Conservation (phyloP, 2,888 invertebrate genomes). For the Diadegma fenestrale region DNA sequence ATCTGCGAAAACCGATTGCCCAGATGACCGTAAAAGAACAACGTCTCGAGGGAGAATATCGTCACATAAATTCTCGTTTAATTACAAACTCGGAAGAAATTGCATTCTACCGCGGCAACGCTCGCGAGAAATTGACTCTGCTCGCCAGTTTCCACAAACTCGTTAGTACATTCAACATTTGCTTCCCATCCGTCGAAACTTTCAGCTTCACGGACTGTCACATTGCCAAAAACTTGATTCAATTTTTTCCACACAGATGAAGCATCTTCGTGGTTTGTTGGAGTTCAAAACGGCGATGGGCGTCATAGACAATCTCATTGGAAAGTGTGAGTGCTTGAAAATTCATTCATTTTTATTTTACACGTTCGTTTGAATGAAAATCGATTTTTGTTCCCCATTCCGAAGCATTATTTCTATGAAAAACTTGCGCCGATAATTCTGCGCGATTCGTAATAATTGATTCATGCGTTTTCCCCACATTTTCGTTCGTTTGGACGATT, state of each 20-base stretch:
- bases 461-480: too few species aligned
- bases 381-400: too few species aligned
- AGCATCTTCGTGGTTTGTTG: slow-evolving; percentile 94
- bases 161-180: slow-evolving; percentile 77
- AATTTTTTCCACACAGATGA: slow-evolving; percentile 86
- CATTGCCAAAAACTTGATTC: slow-evolving; percentile 28
- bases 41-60: slow-evolving; percentile 98
- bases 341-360: not conserved
- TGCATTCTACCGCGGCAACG: slow-evolving; percentile 93
- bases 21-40: slow-evolving; percentile 97
- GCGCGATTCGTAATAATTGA: too few species aligned
- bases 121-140: slow-evolving; percentile 94
- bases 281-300: slow-evolving; percentile 97
- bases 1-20: slow-evolving; percentile 93
- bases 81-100: slow-evolving; percentile 99
- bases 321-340: slow-evolving; percentile 91
- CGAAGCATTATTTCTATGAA: too few species aligned
- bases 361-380: too few species aligned
- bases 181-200: not conserved
- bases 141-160: slow-evolving; percentile 95
- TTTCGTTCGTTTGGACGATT: too few species aligned
- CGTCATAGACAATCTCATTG: slow-evolving; percentile 97
- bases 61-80: slow-evolving; percentile 97
- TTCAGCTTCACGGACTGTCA: not conserved
- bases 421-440: too few species aligned